phyloP scores from a whole-genome alignment of 2,797 vertebrate genomes.

The Gymnopithys bicolor region DNA sequence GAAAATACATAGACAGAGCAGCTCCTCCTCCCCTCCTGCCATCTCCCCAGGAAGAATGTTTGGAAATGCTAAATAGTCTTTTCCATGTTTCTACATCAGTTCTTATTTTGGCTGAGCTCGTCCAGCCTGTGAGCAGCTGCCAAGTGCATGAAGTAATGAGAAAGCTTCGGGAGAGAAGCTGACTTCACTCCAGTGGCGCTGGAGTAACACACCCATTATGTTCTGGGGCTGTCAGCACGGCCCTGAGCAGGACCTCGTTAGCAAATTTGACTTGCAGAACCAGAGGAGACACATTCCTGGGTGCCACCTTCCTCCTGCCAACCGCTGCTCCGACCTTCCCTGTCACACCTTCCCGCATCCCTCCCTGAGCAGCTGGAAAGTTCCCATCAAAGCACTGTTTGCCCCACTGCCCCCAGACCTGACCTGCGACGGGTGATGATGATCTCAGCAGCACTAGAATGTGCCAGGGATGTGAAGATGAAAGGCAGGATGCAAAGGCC shows the following conservation, averaged over 20 bases:
- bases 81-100: conserved; percentile 35
- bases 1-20: background rate
- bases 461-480: background rate
- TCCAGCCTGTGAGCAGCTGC: conserved; percentile 33
- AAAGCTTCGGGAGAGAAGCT: background rate
- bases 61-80: conserved; percentile 39
- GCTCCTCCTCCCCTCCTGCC: background rate
- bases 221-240: conserved; percentile 6
- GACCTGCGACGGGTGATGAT: background rate
- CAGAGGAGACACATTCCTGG: background rate
- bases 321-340: background rate
- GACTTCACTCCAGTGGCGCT: conserved; percentile 27
- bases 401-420: background rate
- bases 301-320: background rate
- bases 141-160: conserved; percentile 57
- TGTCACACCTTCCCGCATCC: background rate
- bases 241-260: background rate
- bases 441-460: background rate
- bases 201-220: conserved; percentile 15
- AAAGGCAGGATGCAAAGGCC: background rate
- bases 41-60: background rate
- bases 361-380: accelerated
- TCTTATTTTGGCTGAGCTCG: conserved; percentile 37
- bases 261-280: background rate
- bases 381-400: accelerated